Conservation (phyloP, 2,113 vertebrate genomes). For the Oncorhynchus kisutch region DNA sequence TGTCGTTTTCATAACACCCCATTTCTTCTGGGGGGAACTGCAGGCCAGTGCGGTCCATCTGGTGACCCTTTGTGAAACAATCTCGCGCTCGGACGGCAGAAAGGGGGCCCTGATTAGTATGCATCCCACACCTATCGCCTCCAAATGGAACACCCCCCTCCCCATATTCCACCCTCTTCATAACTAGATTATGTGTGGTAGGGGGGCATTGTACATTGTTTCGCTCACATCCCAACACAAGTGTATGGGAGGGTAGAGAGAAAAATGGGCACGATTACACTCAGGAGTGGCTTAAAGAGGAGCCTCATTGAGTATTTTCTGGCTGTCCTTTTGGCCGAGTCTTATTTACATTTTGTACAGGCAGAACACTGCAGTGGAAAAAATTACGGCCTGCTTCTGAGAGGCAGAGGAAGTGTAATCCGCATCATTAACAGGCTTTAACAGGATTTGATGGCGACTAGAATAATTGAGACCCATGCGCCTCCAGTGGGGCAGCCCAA, state of each 20-base stretch:
- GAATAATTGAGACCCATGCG: constrained; percentile 70
- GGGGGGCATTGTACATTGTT: constrained; percentile 57
- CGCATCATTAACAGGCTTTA: constrained; percentile 74
- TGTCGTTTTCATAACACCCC: constrained; percentile 75
- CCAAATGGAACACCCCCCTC: constrained; percentile 11
- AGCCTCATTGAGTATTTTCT: too few species aligned
- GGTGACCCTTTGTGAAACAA: constrained; percentile 71
- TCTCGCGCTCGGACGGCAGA: constrained; percentile 49
- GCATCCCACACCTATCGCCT: constrained; percentile 62
- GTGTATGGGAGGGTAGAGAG: constrained; percentile 42
- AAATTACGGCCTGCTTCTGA: constrained; percentile 34
- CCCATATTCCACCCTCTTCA: constrained; percentile 53
- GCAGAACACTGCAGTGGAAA: constrained; percentile 21
- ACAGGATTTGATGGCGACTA: constrained; percentile 69
- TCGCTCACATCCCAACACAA: constrained; percentile 62
- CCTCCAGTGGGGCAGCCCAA: constrained; percentile 59
- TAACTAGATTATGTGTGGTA: constrained; percentile 56
- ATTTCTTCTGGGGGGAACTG: constrained; percentile 67
- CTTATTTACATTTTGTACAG: constrained; percentile 1
- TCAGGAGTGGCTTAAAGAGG: too few species aligned
- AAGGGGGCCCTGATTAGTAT: constrained; percentile 68
- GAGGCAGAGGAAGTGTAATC: constrained; percentile 67
- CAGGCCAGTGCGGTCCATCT: constrained; percentile 57
- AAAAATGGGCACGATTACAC: too few species aligned
- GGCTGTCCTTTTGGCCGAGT: too few species aligned